phyloP scores from a whole-genome alignment of 1,140 invertebrate species.

The Dendroctonus valens region DNA sequence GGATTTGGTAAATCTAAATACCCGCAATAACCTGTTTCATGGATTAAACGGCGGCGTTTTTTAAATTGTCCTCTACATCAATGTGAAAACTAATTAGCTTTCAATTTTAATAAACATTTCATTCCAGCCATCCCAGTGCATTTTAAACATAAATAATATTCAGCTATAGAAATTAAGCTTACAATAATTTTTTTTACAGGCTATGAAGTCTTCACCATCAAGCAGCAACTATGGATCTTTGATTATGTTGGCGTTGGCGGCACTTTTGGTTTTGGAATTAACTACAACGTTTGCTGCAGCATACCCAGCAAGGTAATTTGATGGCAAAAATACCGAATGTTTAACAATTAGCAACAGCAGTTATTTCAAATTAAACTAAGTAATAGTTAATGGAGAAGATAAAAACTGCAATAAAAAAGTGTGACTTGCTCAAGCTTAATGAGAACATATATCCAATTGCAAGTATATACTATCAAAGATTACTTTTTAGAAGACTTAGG shows the following conservation, averaged over 20 bases:
- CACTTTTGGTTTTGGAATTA: constrained; percentile 35
- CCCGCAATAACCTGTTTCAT: no score
- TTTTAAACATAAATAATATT: not conserved
- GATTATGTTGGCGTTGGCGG: constrained; percentile 31
- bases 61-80: not conserved
- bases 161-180: not conserved
- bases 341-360: not conserved
- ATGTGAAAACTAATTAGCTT: not conserved
- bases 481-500: no score
- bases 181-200: constrained; percentile 28
- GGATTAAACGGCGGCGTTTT: no score
- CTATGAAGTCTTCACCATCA: constrained; percentile 33
- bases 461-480: not conserved
- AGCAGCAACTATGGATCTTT: constrained; percentile 26
- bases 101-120: not conserved
- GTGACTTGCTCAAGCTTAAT: not conserved
- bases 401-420: not conserved
- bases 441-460: no score
- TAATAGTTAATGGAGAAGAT: not conserved
- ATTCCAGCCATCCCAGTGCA: not conserved
- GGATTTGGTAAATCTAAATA: no score
- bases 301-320: constrained; percentile 36
- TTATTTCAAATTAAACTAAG: not conserved
- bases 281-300: constrained; percentile 37
- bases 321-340: not conserved